Evolutionary conservation across 2,888 invertebrate species (phyloP).

Genomic region (Abscondita cerata): DNA sequence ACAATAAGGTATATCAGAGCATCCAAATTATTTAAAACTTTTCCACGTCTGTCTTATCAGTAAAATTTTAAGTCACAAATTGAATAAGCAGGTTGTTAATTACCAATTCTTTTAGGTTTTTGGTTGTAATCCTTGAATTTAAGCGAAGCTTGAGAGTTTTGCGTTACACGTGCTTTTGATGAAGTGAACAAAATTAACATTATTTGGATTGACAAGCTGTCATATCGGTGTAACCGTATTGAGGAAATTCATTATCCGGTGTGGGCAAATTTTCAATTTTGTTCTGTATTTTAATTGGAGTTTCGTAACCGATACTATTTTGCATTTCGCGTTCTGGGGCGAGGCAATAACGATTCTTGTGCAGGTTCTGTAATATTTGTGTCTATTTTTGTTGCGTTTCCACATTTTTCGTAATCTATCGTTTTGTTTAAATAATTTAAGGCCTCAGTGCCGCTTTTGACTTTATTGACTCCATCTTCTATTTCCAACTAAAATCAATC

Average conservation of each 20-base stretch:
- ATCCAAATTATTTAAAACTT: too few species aligned
- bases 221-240: slow-evolving; percentile 57
- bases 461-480: slow-evolving; percentile 25
- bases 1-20: too few species aligned
- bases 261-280: slow-evolving; percentile 43
- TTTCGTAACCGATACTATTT: slow-evolving; percentile 51
- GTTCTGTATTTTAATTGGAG: slow-evolving; percentile 52
- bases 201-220: slow-evolving; percentile 33
- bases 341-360: slow-evolving; percentile 25
- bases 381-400: slow-evolving; percentile 48
- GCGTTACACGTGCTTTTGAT: neutral
- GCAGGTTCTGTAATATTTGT: slow-evolving; percentile 21
- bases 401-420: slow-evolving; percentile 51
- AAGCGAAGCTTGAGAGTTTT: slow-evolving; percentile 1
- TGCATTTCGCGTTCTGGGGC: slow-evolving; percentile 23
- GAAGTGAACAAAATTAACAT: neutral
- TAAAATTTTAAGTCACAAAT: too few species aligned
- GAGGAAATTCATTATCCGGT: slow-evolving; percentile 53
- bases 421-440: slow-evolving; percentile 43
- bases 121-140: neutral
- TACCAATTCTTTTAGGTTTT: too few species aligned
- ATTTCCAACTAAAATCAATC: slow-evolving; percentile 22
- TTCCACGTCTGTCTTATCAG: too few species aligned
- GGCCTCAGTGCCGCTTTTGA: slow-evolving; percentile 31
- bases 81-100: too few species aligned